Base-by-base conservation (phyloP, 2,888 invertebrate genomes). In the Ashinkailepas kermadecensis region DNA sequence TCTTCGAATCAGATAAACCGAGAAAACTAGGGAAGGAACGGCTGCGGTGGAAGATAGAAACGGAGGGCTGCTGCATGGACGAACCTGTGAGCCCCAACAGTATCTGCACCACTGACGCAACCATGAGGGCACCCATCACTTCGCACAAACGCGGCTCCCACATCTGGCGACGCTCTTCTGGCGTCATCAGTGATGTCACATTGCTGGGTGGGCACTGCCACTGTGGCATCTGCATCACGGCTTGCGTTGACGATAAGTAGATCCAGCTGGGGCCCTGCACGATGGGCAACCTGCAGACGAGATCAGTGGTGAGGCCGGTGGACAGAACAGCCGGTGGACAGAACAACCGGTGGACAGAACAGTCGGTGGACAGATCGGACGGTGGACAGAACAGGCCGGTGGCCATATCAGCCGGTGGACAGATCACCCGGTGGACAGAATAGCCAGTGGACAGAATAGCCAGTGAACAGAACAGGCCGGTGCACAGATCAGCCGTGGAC, bases 251-350 rank as follows among this genome's bases (percentile, higher is more conserved):
- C 39, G 74, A 8, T 9, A 78, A 54, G 74, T 56, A 78, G 13
- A 54, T 78, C 74, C 74, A 78, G 74, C 74, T 78, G 21, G 74
- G 74, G 11, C 74, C 74, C 21, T 78, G 74, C 9, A 78, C 74
- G 74, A 78, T 78, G 54, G 74, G 74, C 74, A 78, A 54, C 11
- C 74, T 78, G 67, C 23, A 25, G 25, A 1, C 9, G 25, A 25
- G 11, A 12, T 6, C 23, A 25, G 64, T 21, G n/a, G 21, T 7
- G 64, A 18, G 62, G 10, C 21, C 62, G 21, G 18, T 18, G 18
- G 62, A 21, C 21, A 8, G 8, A 21, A 64, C 62, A 62, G 62
- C 13, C 62, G 62, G 13, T 39, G 39, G 39, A 39, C 39, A 39
- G 39, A 39, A 39, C 39, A 39, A 4, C 4, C 39, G 2, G 39